Conservation (phyloP, 2,888 invertebrate species). For the Drosophila infuscata region DNA sequence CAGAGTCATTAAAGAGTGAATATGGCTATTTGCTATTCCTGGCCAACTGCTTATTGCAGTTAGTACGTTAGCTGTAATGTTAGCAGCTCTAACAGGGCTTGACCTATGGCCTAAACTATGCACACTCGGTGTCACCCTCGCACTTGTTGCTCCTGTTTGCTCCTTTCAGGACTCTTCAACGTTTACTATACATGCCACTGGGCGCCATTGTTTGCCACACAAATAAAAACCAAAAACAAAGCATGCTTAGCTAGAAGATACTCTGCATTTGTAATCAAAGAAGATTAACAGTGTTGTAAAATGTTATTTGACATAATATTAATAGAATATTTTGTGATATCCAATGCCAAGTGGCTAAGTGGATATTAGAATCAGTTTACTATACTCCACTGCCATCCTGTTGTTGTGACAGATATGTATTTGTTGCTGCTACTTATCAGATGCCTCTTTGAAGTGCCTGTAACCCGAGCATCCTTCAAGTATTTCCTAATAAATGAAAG, state of each 20-base stretch:
- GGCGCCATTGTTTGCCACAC: slow-evolving; percentile 33
- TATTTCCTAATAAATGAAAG: slow-evolving; percentile 57
- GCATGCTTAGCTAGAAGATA: background rate
- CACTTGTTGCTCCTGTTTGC: slow-evolving; percentile 44
- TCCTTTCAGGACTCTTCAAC: background rate
- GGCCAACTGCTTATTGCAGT: background rate
- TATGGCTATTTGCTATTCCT: background rate
- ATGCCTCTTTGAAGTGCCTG: background rate
- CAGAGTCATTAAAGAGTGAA: background rate
- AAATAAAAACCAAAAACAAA: background rate
- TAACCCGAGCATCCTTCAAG: slow-evolving; percentile 28
- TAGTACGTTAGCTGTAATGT: slow-evolving; percentile 10
- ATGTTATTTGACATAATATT: background rate
- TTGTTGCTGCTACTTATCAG: slow-evolving; percentile 2
- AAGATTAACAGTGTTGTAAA: background rate
- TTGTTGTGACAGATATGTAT: background rate
- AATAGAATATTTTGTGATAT: background rate
- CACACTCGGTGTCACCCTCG: slow-evolving; percentile 14
- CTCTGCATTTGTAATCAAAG: background rate
- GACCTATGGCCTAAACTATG: slow-evolving; percentile 37
- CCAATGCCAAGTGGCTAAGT: background rate
- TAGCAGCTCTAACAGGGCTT: slow-evolving; percentile 17
- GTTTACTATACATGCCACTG: slow-evolving; percentile 1
- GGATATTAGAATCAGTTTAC: background rate
- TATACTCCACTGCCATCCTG: background rate